Percentiles rank a stretch among this genome's conserved stretches.
These are phyloP conservation scores for Crotalus viridis DNA, from an alignment of 2,113 vertebrate genomes.

Conservation along the genomic window DNA sequence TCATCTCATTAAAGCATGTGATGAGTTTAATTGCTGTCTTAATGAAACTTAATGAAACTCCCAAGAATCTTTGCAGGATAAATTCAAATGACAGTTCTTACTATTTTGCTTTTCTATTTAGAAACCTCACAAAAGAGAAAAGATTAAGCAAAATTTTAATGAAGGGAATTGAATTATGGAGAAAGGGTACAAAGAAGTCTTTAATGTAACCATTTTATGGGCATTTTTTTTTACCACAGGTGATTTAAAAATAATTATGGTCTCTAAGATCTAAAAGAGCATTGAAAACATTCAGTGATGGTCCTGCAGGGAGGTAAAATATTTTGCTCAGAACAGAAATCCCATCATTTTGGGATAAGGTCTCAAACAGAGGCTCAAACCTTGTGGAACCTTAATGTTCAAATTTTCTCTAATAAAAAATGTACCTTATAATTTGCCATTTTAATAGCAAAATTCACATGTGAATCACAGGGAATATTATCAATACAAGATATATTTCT, in stretches of 20 bases:
- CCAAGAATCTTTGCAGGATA: neutral
- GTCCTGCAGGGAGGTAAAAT: neutral
- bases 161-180: neutral
- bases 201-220: neutral
- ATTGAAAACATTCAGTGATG: neutral
- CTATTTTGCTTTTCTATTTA: neutral
- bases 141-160: neutral
- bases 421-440: neutral
- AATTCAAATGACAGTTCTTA: neutral
- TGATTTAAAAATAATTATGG: neutral
- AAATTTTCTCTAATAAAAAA: neutral
- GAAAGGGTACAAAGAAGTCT: neutral
- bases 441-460: neutral
- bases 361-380: neutral
- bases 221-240: no score
- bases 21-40: neutral
- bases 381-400: neutral
- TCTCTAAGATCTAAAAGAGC: neutral
- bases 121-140: neutral
- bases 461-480: neutral
- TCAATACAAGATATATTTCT: neutral
- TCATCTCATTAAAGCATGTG: neutral
- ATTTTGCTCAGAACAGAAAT: neutral
- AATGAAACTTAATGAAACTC: neutral
- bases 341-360: neutral